Percentiles rank a stretch among this genome's conserved stretches.
phyloP scores from a whole-genome alignment of 2,797 vertebrate genomes.

The Manis pentadactyla region DNA sequence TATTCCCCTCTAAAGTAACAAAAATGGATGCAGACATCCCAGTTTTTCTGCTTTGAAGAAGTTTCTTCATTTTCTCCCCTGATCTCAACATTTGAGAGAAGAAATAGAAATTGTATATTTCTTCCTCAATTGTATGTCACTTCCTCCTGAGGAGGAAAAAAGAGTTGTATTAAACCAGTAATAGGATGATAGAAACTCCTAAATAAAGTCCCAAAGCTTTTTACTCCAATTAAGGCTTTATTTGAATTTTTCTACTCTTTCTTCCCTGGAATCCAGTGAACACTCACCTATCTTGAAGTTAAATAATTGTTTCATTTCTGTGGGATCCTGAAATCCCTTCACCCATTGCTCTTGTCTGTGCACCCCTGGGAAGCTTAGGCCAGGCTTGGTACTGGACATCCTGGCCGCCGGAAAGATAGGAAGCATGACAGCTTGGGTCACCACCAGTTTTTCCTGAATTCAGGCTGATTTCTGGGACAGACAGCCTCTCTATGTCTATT shows the following conservation, averaged over 20 bases:
- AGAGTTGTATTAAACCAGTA: not conserved
- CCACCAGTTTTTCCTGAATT: not conserved
- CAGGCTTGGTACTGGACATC: not conserved
- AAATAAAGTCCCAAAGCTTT: not conserved
- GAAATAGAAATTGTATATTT: not conserved
- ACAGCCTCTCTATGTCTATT: not conserved
- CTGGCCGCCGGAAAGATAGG: not conserved
- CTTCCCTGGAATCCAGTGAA: not conserved
- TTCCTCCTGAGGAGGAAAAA: not conserved
- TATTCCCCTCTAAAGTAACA: not conserved
- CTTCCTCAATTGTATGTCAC: too few species aligned
- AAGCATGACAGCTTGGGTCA: not conserved
- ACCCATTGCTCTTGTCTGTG: not conserved
- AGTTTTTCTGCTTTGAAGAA: not conserved
- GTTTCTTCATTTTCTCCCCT: not conserved
- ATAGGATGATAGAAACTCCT: not conserved
- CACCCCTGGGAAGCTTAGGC: not conserved
- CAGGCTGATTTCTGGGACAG: not conserved
- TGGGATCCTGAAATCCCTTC: not conserved
- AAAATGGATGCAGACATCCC: not conserved
- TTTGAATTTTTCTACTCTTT: not conserved
- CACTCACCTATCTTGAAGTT: not conserved
- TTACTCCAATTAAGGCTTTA: not conserved
- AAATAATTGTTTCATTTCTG: constrained; percentile 11
- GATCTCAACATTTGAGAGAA: constrained; percentile 6